Base-by-base conservation (phyloP, 2,888 invertebrate genomes). In the Tetrapedia diversipes region DNA sequence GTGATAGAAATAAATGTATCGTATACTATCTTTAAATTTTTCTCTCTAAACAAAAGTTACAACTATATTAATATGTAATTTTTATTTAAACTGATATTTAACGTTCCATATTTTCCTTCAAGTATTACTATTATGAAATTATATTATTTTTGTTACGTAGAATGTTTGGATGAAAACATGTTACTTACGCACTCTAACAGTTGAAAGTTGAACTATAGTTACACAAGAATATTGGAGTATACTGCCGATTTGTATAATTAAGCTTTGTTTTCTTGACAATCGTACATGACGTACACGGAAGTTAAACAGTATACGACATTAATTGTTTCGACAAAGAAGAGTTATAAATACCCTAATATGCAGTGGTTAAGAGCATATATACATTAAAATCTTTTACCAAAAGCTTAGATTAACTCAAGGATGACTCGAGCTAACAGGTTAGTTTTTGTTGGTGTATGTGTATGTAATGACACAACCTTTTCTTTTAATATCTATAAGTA, bases 391-490 rank as follows among this genome's bases (percentile, higher is more conserved):
- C 63, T 67, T 29, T n/a, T 22, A 7, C 1, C 24, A 41, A 54
- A 45, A 71, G 16, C 39, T 66, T 24, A 39, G 8, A 41, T 19
- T 41, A 54, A 60, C 8, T 54, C 51, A 72, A 89, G 74, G 65
- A 91, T 91, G 91, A 90, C 89, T 79, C 88, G 90, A 75, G 83
- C 86, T 63, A 90, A 87, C 87, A 91, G 91, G 91, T 91, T 87
- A 88, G 90, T 85, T 71, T 67, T 75, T 88, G 80, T 87, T 86
- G 84, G 83, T 72, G 78, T 70, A 16, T 34, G 65, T 57, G 19
- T n/a, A n/a, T 43, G 37, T 37, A 56, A 34, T 75, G 67, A 79
- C 64, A 72, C 61, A 67, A 77, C 51, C 41, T 22, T 34, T n/a
- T n/a, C 22, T 32, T 49, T 19, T 49, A 22, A n/a, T 22, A 1